Evolutionary conservation across 2,113 vertebrate genomes (phyloP).

Genomic region (Patagioenas fasciata): DNA sequence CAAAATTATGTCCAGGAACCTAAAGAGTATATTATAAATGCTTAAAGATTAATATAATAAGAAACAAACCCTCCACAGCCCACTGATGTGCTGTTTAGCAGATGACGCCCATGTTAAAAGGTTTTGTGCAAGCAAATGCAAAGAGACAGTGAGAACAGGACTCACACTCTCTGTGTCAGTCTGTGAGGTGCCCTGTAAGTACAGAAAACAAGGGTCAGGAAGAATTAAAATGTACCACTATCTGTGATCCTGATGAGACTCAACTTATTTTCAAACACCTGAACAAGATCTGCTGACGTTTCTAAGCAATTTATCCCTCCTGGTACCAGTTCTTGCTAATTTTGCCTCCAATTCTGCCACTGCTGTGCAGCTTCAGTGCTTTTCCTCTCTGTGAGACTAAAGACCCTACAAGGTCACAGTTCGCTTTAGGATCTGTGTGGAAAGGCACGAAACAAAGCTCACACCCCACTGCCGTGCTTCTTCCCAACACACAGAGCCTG

Average conservation of each 20-base stretch:
- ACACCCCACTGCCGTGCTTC: not conserved
- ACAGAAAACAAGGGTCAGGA: not conserved
- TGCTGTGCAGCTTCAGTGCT: not conserved
- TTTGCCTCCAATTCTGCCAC: not conserved
- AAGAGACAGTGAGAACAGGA: not conserved
- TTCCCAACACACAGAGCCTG: rapidly evolving
- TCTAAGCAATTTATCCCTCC: not conserved
- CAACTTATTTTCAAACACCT: not conserved
- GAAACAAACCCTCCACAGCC: too few relatives aligned
- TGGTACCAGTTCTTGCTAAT: not conserved
- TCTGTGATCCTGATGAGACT: not conserved
- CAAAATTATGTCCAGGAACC: not conserved
- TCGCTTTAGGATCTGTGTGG: not conserved
- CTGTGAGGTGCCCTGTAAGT: not conserved
- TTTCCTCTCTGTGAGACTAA: not conserved
- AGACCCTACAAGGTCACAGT: not conserved
- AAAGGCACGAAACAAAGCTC: not conserved
- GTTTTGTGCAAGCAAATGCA: not conserved
- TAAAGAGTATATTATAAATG: not conserved
- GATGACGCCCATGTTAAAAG: not conserved
- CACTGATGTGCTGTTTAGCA: not conserved
- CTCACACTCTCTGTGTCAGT: not conserved
- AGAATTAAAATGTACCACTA: not conserved
- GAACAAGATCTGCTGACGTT: not conserved
- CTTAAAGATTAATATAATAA: not conserved